Evolutionary conservation across 2,113 vertebrate genomes (phyloP).

Genomic region (Theristicus caerulescens): DNA sequence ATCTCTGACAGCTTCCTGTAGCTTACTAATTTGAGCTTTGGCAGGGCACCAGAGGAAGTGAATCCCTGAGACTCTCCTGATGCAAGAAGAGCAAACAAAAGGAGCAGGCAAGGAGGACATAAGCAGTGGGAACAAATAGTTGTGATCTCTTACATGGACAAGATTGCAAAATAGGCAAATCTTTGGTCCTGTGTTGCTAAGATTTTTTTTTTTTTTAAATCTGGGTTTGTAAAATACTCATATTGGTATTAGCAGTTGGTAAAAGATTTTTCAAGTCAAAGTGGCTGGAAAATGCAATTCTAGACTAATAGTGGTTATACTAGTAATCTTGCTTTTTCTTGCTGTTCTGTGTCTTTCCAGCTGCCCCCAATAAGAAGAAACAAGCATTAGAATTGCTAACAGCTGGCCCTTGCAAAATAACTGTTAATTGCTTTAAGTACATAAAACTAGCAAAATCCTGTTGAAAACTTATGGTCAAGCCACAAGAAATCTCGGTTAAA

Average conservation of each 20-base stretch:
- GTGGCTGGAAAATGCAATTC: not conserved
- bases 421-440: constrained; percentile 17
- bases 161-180: not conserved
- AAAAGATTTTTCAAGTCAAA: not conserved
- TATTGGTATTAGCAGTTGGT: not conserved
- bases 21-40: not conserved
- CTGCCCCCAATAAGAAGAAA: not conserved
- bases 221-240: not conserved
- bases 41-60: not conserved
- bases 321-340: not conserved
- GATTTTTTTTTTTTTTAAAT: not conserved
- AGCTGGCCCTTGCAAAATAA: not conserved
- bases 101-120: not conserved
- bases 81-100: not conserved
- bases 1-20: not conserved
- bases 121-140: not conserved
- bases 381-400: not conserved
- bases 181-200: not conserved
- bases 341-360: not conserved
- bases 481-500: not conserved
- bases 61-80: not conserved
- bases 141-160: not conserved
- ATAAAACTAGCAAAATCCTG: not conserved
- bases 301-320: not conserved
- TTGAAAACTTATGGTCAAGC: not conserved